phyloP scores from a whole-genome alignment of 2,888 invertebrate species.

The Rapana venosa region DNA sequence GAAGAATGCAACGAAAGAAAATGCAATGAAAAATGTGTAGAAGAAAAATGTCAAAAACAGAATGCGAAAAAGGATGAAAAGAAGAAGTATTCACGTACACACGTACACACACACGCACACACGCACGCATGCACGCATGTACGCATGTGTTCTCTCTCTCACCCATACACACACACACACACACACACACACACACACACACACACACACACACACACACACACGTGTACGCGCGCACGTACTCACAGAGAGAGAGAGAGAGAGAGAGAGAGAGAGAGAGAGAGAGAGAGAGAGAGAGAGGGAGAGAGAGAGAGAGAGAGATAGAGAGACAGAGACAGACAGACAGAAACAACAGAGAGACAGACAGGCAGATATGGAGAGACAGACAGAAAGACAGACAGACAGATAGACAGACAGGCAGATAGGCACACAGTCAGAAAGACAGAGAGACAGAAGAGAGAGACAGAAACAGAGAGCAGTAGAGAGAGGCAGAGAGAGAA shows the following conservation, averaged over 20 bases:
- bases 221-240: not conserved
- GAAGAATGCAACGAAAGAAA: no score
- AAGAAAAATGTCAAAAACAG: no score
- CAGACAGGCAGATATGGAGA: not conserved
- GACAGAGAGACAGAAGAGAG: not conserved
- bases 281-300: no score
- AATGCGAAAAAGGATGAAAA: no score
- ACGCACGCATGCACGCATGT: not conserved
- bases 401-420: not conserved
- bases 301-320: not conserved
- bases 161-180: not conserved
- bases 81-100: not conserved
- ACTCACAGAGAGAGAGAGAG: not conserved
- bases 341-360: not conserved
- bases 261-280: not conserved
- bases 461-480: not conserved
- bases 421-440: not conserved
- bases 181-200: not conserved
- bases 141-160: not conserved
- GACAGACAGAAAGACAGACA: not conserved
- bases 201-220: not conserved
- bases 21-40: no score
- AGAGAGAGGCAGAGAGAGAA: no score
- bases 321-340: not conserved
- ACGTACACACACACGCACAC: not conserved